A percentile compares a stretch with the other conserved stretches of the same genome.
Conservation (phyloP, 2,888 invertebrate genomes). For the Eilema caniola region DNA sequence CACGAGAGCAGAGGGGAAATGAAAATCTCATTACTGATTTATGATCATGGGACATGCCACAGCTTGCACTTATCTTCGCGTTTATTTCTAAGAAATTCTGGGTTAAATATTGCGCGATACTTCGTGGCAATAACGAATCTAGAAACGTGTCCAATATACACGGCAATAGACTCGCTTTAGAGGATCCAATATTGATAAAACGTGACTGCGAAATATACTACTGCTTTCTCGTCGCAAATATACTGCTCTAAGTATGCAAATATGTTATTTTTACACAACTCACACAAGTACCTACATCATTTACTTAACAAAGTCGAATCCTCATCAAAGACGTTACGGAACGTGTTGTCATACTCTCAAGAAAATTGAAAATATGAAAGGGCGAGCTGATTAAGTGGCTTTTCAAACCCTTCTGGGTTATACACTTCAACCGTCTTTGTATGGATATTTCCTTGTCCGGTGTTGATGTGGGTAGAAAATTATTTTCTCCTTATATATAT, state of each 20-base stretch:
- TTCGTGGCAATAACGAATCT: neutral
- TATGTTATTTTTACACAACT: neutral
- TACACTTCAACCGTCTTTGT: constrained; percentile 49
- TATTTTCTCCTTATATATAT: constrained; percentile 29
- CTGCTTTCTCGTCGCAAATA: neutral
- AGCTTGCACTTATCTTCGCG: neutral
- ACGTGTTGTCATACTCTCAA: constrained; percentile 34
- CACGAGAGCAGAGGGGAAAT: neutral
- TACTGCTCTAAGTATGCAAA: no score
- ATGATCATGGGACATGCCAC: constrained; percentile 4
- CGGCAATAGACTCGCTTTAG: neutral
- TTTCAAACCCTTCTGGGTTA: constrained; percentile 42
- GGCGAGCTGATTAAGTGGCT: constrained; percentile 49
- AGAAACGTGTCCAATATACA: neutral
- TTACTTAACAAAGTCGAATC: constrained; percentile 17
- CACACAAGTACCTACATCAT: neutral
- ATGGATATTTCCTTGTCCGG: constrained; percentile 47
- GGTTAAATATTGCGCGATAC: neutral
- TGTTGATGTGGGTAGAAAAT: constrained; percentile 46
- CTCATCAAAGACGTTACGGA: constrained; percentile 25
- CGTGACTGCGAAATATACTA: neutral
- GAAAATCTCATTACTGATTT: constrained; percentile 2
- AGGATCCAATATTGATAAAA: neutral
- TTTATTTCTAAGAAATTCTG: neutral
- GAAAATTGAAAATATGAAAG: constrained; percentile 57